These are phyloP conservation scores for Procambarus virginalis DNA, from an alignment of 1,140 invertebrate genomes.

Conservation along the genomic window DNA sequence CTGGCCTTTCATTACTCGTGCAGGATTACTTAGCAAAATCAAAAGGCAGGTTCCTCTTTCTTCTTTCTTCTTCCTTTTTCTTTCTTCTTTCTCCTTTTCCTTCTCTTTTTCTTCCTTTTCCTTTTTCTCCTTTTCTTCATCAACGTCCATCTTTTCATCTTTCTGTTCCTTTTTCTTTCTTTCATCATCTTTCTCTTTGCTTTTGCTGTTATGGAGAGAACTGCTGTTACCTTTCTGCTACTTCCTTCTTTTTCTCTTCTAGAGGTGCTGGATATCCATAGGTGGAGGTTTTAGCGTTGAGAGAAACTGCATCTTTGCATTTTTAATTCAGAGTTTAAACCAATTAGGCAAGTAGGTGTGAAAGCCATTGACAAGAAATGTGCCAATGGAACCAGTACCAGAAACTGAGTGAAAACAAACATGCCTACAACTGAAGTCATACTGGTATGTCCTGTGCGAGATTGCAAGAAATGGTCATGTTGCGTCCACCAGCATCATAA, in stretches of 20 bases:
- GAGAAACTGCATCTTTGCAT: slow-evolving; percentile 79
- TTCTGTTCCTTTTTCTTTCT: slow-evolving; percentile 79
- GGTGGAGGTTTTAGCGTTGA: slow-evolving; percentile 94
- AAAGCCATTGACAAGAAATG: slow-evolving; percentile 97
- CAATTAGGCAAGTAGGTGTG: slow-evolving; percentile 96
- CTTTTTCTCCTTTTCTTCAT: slow-evolving; percentile 73
- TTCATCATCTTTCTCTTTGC: slow-evolving; percentile 82
- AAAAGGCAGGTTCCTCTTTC: slow-evolving; percentile 84
- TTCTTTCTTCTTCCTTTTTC: slow-evolving; percentile 80
- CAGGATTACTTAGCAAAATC: slow-evolving; percentile 96
- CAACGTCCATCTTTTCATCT: slow-evolving; percentile 74
- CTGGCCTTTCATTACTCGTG: slow-evolving; percentile 94
- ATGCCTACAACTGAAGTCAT: slow-evolving; percentile 98
- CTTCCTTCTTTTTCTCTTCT: slow-evolving; percentile 81
- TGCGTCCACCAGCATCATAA: slow-evolving; percentile 93
- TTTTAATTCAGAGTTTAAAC: slow-evolving; percentile 94
- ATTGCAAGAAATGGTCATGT: slow-evolving; percentile 96
- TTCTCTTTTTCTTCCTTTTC: slow-evolving; percentile 72
- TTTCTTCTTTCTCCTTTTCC: slow-evolving; percentile 75
- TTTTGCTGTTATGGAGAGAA: slow-evolving; percentile 96
- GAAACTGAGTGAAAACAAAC: slow-evolving; percentile 97
- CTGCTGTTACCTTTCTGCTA: slow-evolving; percentile 89
- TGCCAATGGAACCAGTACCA: slow-evolving; percentile 99
- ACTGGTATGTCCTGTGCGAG: slow-evolving; percentile 97
- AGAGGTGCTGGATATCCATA: slow-evolving; percentile 97